Conservation (phyloP, 2,888 invertebrate species). For the Argyresthia albistria region DNA sequence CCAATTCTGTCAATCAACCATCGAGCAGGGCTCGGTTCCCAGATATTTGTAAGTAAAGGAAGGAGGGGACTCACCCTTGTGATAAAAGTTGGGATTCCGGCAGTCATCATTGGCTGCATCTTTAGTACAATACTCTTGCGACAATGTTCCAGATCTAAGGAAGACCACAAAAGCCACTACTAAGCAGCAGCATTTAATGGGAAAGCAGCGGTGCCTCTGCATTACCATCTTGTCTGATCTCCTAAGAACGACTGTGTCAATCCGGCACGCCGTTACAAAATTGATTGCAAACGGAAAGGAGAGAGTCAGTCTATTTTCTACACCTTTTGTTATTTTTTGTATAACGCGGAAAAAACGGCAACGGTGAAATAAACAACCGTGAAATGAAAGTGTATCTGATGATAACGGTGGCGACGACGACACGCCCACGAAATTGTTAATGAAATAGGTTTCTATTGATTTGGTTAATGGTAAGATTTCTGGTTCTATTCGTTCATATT, state of each 20-base stretch:
- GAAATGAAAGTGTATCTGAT: slow-evolving; percentile 43
- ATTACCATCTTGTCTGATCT: slow-evolving; percentile 39
- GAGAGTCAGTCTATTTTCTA: slow-evolving; percentile 27
- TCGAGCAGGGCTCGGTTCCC: too few relatives aligned
- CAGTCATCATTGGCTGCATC: slow-evolving; percentile 9
- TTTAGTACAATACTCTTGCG: slow-evolving; percentile 37
- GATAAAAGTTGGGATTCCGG: slow-evolving; percentile 22
- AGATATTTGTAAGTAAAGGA: too few relatives aligned
- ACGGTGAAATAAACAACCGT: slow-evolving; percentile 23
- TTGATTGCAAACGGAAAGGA: slow-evolving; percentile 37
- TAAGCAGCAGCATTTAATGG: slow-evolving; percentile 34
- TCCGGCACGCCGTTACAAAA: slow-evolving; percentile 26
- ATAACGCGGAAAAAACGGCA: slow-evolving; percentile 23
- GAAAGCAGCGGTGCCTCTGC: slow-evolving; percentile 28
- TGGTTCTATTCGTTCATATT: too few relatives aligned
- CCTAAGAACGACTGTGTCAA: slow-evolving; percentile 28
- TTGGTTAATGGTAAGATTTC: too few relatives aligned
- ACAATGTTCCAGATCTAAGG: slow-evolving; percentile 21
- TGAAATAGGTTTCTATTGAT: too few relatives aligned
- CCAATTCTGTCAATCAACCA: too few relatives aligned
- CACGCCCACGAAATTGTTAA: background rate
- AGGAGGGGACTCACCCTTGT: slow-evolving; percentile 22
- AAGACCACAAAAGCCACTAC: slow-evolving; percentile 31
- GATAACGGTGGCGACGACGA: background rate
- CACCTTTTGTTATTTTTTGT: slow-evolving; percentile 26